Conservation (phyloP, 2,888 invertebrate genomes). For the Synanthedon formicaeformis region DNA sequence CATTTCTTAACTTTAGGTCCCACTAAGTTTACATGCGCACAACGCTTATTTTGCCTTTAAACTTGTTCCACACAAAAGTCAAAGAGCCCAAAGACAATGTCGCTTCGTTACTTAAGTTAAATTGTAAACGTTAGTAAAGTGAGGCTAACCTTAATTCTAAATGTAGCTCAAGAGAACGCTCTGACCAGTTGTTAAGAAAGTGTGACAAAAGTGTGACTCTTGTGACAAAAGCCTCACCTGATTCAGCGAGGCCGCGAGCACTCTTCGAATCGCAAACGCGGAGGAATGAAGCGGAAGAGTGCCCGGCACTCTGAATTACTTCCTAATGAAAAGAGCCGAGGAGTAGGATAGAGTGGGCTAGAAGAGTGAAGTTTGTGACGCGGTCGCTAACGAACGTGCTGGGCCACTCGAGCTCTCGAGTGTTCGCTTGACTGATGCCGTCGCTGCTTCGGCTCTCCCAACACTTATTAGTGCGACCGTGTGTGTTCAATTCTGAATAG, state of each 20-base stretch:
- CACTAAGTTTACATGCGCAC: no score
- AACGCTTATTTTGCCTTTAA: no score
- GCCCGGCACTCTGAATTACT: conserved; percentile 66
- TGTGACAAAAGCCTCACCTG: conserved; percentile 68
- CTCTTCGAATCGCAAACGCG: conserved; percentile 54
- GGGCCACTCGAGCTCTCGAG: conserved; percentile 48
- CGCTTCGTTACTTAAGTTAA: background rate
- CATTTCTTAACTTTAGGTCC: no score
- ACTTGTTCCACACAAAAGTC: no score
- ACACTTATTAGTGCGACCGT: conserved; percentile 30
- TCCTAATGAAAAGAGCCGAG: conserved; percentile 68
- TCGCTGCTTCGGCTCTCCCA: conserved; percentile 7
- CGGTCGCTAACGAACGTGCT: conserved; percentile 65
- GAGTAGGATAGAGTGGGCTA: conserved; percentile 50
- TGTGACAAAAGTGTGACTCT: conserved; percentile 36
- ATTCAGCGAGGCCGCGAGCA: conserved; percentile 58
- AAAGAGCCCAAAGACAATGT: no score
- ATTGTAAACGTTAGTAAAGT: conserved; percentile 8
- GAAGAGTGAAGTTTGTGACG: conserved; percentile 38
- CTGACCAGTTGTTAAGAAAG: conserved; percentile 41
- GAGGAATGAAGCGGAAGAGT: conserved; percentile 67
- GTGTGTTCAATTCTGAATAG: conserved; percentile 1
- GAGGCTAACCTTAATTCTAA: conserved; percentile 42
- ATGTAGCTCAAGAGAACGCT: conserved; percentile 48
- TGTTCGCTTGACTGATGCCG: conserved; percentile 29